phyloP scores from a whole-genome alignment of 2,888 invertebrate species.

The Catocala nupta region DNA sequence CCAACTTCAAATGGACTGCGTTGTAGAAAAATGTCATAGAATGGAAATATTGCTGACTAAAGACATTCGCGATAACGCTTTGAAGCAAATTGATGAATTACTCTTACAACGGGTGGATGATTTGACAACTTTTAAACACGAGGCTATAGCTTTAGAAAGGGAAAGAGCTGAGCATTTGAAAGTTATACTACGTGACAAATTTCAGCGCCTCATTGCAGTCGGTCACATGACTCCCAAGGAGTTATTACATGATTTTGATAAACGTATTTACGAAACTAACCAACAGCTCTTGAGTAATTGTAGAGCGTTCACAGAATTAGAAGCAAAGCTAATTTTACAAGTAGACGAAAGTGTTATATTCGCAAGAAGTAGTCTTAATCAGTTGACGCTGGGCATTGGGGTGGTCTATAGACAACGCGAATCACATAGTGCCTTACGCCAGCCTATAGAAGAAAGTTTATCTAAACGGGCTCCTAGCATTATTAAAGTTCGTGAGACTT shows the following conservation, averaged over 20 bases:
- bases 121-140: slow-evolving; percentile 62
- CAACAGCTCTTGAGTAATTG: slow-evolving; percentile 76
- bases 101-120: slow-evolving; percentile 56
- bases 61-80: slow-evolving; percentile 53
- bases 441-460: slow-evolving; percentile 41
- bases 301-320: slow-evolving; percentile 70
- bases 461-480: slow-evolving; percentile 46
- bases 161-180: slow-evolving; percentile 70
- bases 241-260: slow-evolving; percentile 74
- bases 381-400: slow-evolving; percentile 61
- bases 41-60: slow-evolving; percentile 34
- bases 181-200: slow-evolving; percentile 66
- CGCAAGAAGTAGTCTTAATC: slow-evolving; percentile 67
- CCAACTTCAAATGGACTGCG: slow-evolving; percentile 63
- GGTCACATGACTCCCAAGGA: slow-evolving; percentile 69
- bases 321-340: slow-evolving; percentile 64
- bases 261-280: slow-evolving; percentile 73
- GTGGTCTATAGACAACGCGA: slow-evolving; percentile 39
- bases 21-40: slow-evolving; percentile 52
- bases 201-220: slow-evolving; percentile 65
- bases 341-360: slow-evolving; percentile 60
- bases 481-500: slow-evolving; percentile 18
- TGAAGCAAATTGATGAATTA: slow-evolving; percentile 57
- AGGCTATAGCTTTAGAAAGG: slow-evolving; percentile 66
- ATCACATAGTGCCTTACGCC: slow-evolving; percentile 51